phyloP scores from a whole-genome alignment of 2,888 invertebrate species.

The Pyrocoelia pectoralis region DNA sequence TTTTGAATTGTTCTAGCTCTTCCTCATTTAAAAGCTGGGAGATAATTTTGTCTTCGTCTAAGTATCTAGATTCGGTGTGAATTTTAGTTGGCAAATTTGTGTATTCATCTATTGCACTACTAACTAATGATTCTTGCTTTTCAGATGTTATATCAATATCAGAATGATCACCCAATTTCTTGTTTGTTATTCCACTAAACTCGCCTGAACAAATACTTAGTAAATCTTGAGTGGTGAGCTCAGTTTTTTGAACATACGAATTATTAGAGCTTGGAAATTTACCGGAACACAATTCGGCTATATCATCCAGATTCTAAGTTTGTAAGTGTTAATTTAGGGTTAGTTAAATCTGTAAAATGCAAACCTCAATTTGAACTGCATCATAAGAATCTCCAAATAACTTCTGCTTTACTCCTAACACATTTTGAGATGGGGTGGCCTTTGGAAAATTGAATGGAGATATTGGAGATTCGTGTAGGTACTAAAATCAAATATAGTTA shows the following conservation, averaged over 20 bases:
- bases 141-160: not conserved
- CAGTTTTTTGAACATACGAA: not conserved
- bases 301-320: constrained; percentile 55
- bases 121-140: not conserved
- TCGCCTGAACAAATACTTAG: constrained; percentile 54
- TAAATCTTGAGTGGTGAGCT: constrained; percentile 51
- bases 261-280: constrained; percentile 45
- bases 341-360: not conserved
- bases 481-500: constrained; percentile 36
- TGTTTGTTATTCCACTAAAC: constrained; percentile 44
- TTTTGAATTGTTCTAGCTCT: constrained; percentile 52
- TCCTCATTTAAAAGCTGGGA: constrained; percentile 53
- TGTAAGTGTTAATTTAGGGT: not conserved
- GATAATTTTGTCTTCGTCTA: constrained; percentile 52
- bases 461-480: constrained; percentile 45
- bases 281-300: constrained; percentile 65
- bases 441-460: constrained; percentile 45
- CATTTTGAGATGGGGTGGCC: constrained; percentile 48
- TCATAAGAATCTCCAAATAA: constrained; percentile 55
- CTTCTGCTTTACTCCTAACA: constrained; percentile 50
- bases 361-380: constrained; percentile 53
- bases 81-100: not conserved
- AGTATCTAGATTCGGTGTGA: constrained; percentile 39
- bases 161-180: not conserved
- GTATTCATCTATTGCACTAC: no score